Percentiles rank a stretch among this genome's conserved stretches.
Evolutionary conservation across 92 coral and sea anemone genomes (phyloP).

Genomic region (Siderastrea radians): DNA sequence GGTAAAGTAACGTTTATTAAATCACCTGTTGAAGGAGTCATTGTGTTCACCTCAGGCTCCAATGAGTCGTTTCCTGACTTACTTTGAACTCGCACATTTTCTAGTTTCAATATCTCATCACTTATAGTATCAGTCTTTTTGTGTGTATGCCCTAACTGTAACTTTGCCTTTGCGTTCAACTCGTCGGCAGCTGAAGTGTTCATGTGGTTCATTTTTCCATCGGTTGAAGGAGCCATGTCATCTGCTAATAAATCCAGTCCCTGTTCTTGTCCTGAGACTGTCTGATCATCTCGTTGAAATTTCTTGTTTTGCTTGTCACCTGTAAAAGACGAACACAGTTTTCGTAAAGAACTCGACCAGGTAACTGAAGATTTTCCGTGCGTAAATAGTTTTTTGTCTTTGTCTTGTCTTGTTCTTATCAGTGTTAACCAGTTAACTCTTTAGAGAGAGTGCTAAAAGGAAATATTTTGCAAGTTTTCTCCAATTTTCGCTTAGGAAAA

Average conservation of each 20-base stretch:
- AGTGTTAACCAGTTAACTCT: too few relatives aligned
- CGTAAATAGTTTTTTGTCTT: too few relatives aligned
- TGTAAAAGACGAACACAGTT: background rate
- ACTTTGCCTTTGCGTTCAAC: background rate
- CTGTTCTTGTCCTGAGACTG: background rate
- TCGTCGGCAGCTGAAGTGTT: background rate
- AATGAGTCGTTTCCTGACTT: background rate
- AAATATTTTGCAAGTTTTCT: too few relatives aligned
- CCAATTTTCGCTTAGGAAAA: too few relatives aligned
- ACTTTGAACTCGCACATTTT: background rate
- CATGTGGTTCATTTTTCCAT: background rate
- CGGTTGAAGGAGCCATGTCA: background rate
- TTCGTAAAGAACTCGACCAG: background rate
- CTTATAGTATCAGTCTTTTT: background rate
- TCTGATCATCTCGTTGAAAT: background rate
- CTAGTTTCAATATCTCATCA: background rate
- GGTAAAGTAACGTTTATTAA: background rate
- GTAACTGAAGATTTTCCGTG: background rate
- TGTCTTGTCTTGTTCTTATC: too few relatives aligned
- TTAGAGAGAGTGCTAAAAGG: background rate
- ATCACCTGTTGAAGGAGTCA: background rate
- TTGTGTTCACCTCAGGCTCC: background rate
- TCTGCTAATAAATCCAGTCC: background rate
- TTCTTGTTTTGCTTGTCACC: conserved; percentile 6
- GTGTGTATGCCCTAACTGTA: background rate